A percentile compares a stretch with the other conserved stretches of the same genome.
These are phyloP conservation scores for Sus scrofa DNA, from an alignment of 2,113 vertebrate species.

Conservation along the genomic window T2T-Sscrofa CM000812.6:82778001-82778500, in stretches of 20 bases:
- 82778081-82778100: neutral
- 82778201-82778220: neutral
- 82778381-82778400: neutral
- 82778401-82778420: constrained; percentile 35
- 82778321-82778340: neutral
- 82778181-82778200: neutral
- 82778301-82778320: neutral
- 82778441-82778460: constrained; percentile 17
- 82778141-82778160: neutral
- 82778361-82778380: neutral
- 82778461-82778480: constrained; percentile 26
- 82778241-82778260: neutral
- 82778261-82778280: neutral
- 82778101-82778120: neutral
- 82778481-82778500: neutral
- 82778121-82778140: neutral
- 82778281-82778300: neutral
- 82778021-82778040: neutral
- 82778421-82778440: constrained; percentile 27
- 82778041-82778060: neutral
- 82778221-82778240: neutral
- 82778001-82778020: neutral
- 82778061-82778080: neutral
- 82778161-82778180: neutral
- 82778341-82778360: neutral